Base-by-base conservation (phyloP, 2,113 vertebrate genomes). In the Myrmecophaga tridactyla region DNA sequence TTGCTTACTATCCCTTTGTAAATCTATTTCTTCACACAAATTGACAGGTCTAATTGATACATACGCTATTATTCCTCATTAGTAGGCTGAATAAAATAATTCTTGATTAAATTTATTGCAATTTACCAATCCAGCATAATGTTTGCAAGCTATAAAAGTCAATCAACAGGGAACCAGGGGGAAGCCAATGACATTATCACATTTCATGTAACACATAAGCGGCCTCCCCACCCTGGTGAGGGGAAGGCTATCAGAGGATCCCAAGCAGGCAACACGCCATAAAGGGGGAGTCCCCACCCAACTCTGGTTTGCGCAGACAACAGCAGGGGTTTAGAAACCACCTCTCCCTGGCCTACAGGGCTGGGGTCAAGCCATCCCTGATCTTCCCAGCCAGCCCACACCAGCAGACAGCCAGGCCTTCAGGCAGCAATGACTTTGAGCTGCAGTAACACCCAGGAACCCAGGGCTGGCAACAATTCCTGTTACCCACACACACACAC, bases 31-130 rank as follows among this genome's bases (percentile, higher is more conserved):
- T 98, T 98, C 98, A 98, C 97, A 97, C 97, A 98, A 98, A 99
- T 98, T 98, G 98, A 98, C 98, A 98, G 96, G 97, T 97, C 98
- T 98, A 98, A 98, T 99, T 98, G 98, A 98, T 98, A 98, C 98
- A 98, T 98, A 98, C 10, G 31, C 98, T 98, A 99, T 99, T 99
- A 99, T 98, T 98, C 98, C 98, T 99, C 98, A 98, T 99, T 99
- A 98, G 98, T 94, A 97, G 97, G 92, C 98, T 98, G 98, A 98
- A 98, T 98, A 98, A 98, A 98, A 98, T 98, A 98, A 99, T 98
- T 98, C 98, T 98, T 98, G 98, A 98, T 99, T 99, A 98, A 98
- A 99, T 99, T 99, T 98, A 98, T 98, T 98, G 98, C 98, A 98
- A 98, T 98, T 99, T 98, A 98, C 97, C 98, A 98, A 98, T 98